These are phyloP conservation scores for Brachyptera putata DNA, from an alignment of 2,888 invertebrate species.

Conservation along the genomic window DNA sequence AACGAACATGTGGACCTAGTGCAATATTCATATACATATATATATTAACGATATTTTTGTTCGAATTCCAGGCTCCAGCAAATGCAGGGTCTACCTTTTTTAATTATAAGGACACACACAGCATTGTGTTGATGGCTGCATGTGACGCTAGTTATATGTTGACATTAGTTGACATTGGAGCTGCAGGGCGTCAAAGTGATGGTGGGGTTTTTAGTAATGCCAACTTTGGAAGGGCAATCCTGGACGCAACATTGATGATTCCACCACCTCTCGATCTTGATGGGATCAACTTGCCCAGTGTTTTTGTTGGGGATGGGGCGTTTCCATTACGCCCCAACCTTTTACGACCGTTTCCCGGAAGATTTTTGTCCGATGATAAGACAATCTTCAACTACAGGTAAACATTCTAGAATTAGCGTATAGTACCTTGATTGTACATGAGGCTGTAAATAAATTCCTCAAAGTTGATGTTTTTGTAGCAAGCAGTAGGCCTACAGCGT, in stretches of 20 bases:
- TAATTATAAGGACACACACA: background rate
- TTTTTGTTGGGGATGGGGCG: too few relatives aligned
- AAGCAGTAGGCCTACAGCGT: too few relatives aligned
- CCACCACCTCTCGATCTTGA: background rate
- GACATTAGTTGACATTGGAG: constrained; percentile 19
- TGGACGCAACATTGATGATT: background rate
- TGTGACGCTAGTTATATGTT: constrained; percentile 34
- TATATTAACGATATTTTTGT: too few relatives aligned
- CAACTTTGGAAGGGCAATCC: constrained; percentile 1
- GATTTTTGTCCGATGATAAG: constrained; percentile 6
- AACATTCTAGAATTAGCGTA: too few relatives aligned
- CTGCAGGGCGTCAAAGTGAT: constrained; percentile 14
- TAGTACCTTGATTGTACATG: too few relatives aligned
- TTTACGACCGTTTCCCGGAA: too few relatives aligned
- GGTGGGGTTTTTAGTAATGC: constrained; percentile 22
- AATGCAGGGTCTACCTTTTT: background rate
- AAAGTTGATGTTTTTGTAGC: too few relatives aligned
- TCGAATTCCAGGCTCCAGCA: too few relatives aligned
- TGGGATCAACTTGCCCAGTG: background rate
- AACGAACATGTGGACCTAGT: too few relatives aligned
- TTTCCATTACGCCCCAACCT: too few relatives aligned
- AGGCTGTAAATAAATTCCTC: too few relatives aligned
- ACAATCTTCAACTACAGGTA: constrained; percentile 23
- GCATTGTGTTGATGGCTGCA: constrained; percentile 33
- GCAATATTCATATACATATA: background rate